A percentile compares a stretch with the other conserved stretches of the same genome.
phyloP scores from a whole-genome alignment of 92 coral and sea anemone species.

The Parazoanthus darwini region DNA sequence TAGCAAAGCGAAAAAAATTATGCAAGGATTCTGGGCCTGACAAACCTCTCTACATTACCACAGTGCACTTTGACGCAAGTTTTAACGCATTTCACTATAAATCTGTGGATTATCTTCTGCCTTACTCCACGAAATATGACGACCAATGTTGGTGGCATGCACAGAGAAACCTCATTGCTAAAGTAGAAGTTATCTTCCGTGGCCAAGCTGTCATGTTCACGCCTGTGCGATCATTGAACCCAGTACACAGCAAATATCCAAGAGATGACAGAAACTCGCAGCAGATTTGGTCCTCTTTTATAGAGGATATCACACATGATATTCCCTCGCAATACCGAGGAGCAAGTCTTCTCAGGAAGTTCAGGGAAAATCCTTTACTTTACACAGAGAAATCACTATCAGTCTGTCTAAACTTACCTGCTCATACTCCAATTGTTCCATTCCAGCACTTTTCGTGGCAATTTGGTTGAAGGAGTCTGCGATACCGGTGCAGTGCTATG shows the following conservation, averaged over 20 bases:
- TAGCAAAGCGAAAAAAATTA: background rate
- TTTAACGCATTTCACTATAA: conserved; percentile 55
- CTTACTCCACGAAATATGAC: conserved; percentile 49
- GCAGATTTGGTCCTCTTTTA: conserved; percentile 46
- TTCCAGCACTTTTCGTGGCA: conserved; percentile 19
- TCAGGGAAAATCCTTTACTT: conserved; percentile 31
- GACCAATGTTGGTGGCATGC: conserved; percentile 52
- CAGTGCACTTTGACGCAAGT: conserved; percentile 55
- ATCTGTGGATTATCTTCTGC: conserved; percentile 46
- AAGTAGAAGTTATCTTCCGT: conserved; percentile 53
- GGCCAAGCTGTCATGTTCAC: conserved; percentile 55
- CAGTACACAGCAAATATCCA: conserved; percentile 48
- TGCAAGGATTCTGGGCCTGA: background rate
- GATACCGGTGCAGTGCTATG: no score
- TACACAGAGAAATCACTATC: conserved; percentile 51
- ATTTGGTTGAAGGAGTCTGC: background rate
- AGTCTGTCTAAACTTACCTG: conserved; percentile 42
- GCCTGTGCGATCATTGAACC: conserved; percentile 31
- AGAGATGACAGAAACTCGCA: conserved; percentile 29
- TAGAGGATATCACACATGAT: background rate
- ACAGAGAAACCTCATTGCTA: conserved; percentile 54
- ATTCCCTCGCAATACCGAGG: conserved; percentile 36
- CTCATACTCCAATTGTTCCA: conserved; percentile 32
- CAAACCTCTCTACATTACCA: conserved; percentile 21
- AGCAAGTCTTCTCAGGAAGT: conserved; percentile 12